These are phyloP conservation scores for Dascyllus trimaculatus DNA, from an alignment of 2,113 vertebrate genomes.

Conservation along the genomic window DNA sequence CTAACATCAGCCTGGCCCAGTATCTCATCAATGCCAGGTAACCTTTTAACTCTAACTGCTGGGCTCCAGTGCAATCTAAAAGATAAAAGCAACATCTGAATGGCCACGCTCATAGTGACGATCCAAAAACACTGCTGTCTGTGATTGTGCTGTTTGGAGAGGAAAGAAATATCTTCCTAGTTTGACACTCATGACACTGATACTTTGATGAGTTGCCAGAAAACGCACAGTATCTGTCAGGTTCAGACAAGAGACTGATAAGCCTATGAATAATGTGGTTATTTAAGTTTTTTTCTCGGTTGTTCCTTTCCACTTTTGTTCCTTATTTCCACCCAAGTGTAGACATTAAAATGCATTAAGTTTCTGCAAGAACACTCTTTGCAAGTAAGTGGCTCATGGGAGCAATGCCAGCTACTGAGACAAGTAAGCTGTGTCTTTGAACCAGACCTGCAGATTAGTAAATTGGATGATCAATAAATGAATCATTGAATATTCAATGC, in stretches of 20 bases:
- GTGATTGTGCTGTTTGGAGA: constrained; percentile 7
- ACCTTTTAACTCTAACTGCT: constrained; percentile 45
- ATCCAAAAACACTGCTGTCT: not conserved
- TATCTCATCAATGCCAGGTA: constrained; percentile 99
- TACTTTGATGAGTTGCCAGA: constrained; percentile 12
- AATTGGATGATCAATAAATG: constrained; percentile 22
- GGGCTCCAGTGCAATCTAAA: constrained; percentile 10
- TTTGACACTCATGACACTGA: constrained; percentile 16
- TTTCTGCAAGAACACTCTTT: constrained; percentile 30
- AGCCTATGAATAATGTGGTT: constrained; percentile 15
- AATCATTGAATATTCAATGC: constrained; percentile 7
- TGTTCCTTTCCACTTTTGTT: constrained; percentile 3
- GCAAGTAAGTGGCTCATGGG: constrained; percentile 28
- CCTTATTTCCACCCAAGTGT: constrained; percentile 22
- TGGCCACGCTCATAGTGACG: not conserved
- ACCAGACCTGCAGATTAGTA: constrained; percentile 33
- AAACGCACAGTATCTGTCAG: constrained; percentile 10
- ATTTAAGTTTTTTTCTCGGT: constrained; percentile 11
- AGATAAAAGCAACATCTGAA: constrained; percentile 14
- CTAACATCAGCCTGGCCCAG: constrained; percentile 99
- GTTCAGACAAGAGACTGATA: constrained; percentile 25
- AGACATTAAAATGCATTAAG: constrained; percentile 35
- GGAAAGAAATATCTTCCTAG: not conserved
- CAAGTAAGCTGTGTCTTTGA: constrained; percentile 28
- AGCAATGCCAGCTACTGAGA: constrained; percentile 22